These are phyloP conservation scores for Dynastes grantii DNA, from an alignment of 2,888 invertebrate genomes.

Conservation along the genomic window DNA sequence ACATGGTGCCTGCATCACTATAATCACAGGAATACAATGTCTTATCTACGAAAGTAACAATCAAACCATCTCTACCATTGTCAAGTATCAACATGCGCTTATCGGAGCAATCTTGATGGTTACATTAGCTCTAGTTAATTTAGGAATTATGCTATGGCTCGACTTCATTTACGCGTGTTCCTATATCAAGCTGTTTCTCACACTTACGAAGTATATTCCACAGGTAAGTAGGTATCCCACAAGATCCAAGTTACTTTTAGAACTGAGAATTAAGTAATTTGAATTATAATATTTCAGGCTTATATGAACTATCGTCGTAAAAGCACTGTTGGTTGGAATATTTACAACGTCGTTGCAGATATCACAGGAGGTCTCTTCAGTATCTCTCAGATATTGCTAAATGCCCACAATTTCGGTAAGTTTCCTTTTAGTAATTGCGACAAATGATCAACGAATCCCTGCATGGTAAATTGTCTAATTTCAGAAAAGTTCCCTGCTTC, in stretches of 20 bases:
- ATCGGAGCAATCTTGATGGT: slow-evolving; percentile 68
- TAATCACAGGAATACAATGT: slow-evolving; percentile 88
- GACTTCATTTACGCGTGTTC: slow-evolving; percentile 93
- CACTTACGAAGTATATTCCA: slow-evolving; percentile 95
- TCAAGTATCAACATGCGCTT: slow-evolving; percentile 72
- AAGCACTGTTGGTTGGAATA: slow-evolving; percentile 96
- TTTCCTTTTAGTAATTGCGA: not conserved
- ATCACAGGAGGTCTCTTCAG: slow-evolving; percentile 93
- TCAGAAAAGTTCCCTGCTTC: no score
- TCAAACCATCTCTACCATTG: slow-evolving; percentile 85
- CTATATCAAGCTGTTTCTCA: slow-evolving; percentile 92
- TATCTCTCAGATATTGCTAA: slow-evolving; percentile 92
- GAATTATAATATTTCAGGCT: slow-evolving; percentile 75
- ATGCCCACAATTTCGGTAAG: slow-evolving; percentile 88
- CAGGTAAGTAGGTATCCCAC: slow-evolving; percentile 76
- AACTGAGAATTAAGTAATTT: not conserved
- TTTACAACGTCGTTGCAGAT: slow-evolving; percentile 94
- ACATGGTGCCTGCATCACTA: slow-evolving; percentile 88
- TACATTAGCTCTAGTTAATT: slow-evolving; percentile 74
- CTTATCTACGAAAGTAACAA: slow-evolving; percentile 86
- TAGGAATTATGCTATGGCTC: slow-evolving; percentile 83
- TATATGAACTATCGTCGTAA: slow-evolving; percentile 93
- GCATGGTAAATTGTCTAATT: no score
- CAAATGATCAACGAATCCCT: no score
- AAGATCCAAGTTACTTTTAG: no score